Conservation (phyloP, 2,113 vertebrate genomes). For the Capra hircus region DNA sequence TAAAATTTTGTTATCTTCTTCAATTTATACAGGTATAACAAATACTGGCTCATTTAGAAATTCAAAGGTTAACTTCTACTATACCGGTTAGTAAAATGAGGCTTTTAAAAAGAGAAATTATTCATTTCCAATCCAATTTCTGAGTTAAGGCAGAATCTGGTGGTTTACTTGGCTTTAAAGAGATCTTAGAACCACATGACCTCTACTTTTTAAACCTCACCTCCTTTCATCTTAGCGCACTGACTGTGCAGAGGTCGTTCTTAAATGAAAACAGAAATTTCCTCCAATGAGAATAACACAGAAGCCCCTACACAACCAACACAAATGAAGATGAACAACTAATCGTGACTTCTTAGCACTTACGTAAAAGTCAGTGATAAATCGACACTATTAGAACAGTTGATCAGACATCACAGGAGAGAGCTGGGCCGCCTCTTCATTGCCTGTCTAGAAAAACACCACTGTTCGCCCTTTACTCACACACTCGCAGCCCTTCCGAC, state of each 20-base stretch:
- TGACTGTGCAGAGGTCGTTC: background rate
- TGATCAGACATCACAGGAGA: background rate
- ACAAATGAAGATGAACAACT: background rate
- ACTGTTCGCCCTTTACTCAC: background rate
- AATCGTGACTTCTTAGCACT: background rate
- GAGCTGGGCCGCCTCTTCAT: background rate
- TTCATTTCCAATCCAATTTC: background rate
- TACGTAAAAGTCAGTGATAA: background rate
- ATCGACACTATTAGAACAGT: background rate
- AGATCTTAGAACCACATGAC: background rate
- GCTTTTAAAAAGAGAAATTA: slow-evolving; percentile 14
- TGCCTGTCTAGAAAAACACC: background rate
- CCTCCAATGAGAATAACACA: background rate
- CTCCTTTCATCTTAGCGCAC: background rate
- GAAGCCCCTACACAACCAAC: background rate
- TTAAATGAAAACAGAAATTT: background rate
- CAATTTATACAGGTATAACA: background rate
- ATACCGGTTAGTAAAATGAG: background rate
- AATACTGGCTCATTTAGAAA: background rate
- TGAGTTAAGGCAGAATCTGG: background rate
- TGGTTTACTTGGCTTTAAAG: background rate
- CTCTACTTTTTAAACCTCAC: background rate
- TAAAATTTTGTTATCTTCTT: background rate
- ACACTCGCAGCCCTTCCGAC: background rate
- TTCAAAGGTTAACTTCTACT: background rate